Base-by-base conservation (phyloP, 2,797 vertebrate genomes). In the Mormyrus proboscirostris region DNA sequence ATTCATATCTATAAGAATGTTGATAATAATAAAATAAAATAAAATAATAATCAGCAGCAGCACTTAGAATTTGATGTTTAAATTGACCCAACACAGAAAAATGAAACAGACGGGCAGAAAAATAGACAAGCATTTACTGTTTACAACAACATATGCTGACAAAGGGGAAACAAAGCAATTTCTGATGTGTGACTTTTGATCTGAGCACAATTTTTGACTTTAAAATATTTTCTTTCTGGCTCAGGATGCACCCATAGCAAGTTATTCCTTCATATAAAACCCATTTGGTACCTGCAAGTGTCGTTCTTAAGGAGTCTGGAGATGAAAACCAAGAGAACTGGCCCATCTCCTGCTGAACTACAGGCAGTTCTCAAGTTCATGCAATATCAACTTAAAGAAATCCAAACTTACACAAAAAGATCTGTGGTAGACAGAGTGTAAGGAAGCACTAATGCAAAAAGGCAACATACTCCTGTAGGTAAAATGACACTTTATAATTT, bases 161-260 rank as follows among this genome's bases (percentile, higher is more conserved):
- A 10, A 88, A 88, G 57, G n/a, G 10, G 38, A 25, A 47, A 50
- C 2, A 0, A 57, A 25, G 12, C 38, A 8, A 53, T 19, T n/a
- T 69, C 62, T 44, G 4, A 47, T 33, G 44, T 62, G 57, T 55
- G 16, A 88, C n/a, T 14, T 76, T 76, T 79, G 38, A 65, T 41
- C 6, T 44, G 86, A 25, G 12, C 57, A 62, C 9, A 41, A 22
- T 62, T 47, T 29, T 57, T 33, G 14, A 86, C 38, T 14, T 86
- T n/a, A 86, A 49, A 87, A 87, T 12, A 14, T 8, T 10, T 12
- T 57, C 19, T 44, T 38, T 76, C 62, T 51, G 44, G 22, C 22
- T 29, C n/a, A 38, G 88, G 79, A 89, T 22, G 49, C 33, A 16
- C 79, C 88, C 88, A 83, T 88, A 49, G 73, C 33, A 89, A 59